Evolutionary conservation across 2,888 invertebrate species (phyloP).

Genomic region (Cephonodes hylas): DNA sequence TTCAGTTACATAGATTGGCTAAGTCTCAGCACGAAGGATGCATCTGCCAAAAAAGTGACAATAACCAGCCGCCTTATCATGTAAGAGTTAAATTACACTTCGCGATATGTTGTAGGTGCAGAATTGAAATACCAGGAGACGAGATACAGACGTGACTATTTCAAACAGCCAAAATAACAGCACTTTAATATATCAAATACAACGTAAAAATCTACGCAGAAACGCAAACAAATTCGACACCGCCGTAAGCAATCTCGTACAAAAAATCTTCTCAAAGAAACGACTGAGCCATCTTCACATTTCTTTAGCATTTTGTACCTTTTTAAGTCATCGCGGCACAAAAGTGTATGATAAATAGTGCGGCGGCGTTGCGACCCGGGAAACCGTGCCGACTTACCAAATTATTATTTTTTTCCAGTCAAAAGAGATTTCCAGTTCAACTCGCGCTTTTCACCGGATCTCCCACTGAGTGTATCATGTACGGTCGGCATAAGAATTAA

Average conservation of each 20-base stretch:
- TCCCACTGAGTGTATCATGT: conserved; percentile 25
- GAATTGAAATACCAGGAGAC: no score
- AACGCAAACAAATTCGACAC: not conserved
- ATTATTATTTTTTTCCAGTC: conserved; percentile 32
- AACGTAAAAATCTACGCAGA: no score
- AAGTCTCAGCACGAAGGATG: no score
- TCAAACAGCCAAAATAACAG: no score
- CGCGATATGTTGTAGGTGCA: no score
- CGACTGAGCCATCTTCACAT: not conserved
- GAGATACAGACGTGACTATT: no score
- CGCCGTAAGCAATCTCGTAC: not conserved
- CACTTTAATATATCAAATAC: no score
- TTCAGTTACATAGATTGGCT: no score
- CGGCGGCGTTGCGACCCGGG: conserved; percentile 5
- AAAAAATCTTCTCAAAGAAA: not conserved
- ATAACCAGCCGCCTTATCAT: no score
- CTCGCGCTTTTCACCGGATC: conserved; percentile 44
- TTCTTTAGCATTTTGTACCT: not conserved
- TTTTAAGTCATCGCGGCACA: not conserved
- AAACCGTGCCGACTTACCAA: conserved; percentile 29
- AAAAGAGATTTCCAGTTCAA: conserved; percentile 44
- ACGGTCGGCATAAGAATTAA: not conserved
- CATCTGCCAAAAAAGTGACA: no score
- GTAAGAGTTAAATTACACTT: no score
- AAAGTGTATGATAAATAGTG: conserved; percentile 11